Percentiles rank a stretch among this genome's conserved stretches.
These are phyloP conservation scores for Phymanthus crucifer DNA, from an alignment of 92 coral and sea anemone genomes.

Conservation along the genomic window DNA sequence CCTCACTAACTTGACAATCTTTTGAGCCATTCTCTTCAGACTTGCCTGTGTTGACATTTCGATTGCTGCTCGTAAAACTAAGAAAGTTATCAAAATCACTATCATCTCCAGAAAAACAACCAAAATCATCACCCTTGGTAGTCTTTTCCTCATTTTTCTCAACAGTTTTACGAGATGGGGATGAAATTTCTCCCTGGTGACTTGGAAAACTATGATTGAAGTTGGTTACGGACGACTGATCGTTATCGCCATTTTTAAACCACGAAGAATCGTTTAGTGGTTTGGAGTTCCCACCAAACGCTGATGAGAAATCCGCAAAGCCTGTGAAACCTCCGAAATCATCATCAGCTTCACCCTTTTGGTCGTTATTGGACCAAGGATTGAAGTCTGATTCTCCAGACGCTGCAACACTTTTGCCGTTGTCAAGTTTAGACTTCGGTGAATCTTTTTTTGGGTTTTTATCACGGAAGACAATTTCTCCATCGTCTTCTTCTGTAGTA, in stretches of 20 bases:
- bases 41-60: background rate
- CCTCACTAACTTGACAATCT: background rate
- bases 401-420: background rate
- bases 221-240: conserved; percentile 20
- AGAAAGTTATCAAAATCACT: conserved; percentile 41
- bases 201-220: background rate
- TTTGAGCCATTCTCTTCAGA: background rate
- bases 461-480: conserved; percentile 75
- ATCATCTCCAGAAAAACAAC: conserved; percentile 42
- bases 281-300: conserved; percentile 11
- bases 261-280: conserved; percentile 11
- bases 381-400: background rate
- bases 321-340: conserved; percentile 45
- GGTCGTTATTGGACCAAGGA: conserved; percentile 23
- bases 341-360: background rate
- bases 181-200: background rate
- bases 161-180: background rate
- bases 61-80: conserved; percentile 1
- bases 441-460: conserved; percentile 48
- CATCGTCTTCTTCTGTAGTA: conserved; percentile 78
- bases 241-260: conserved; percentile 25
- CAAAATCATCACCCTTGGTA: conserved; percentile 44
- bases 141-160: conserved; percentile 5
- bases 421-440: conserved; percentile 21
- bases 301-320: conserved; percentile 27